Base-by-base conservation (phyloP, 2,888 invertebrate species). In the Eupithecia pulchellata region DNA sequence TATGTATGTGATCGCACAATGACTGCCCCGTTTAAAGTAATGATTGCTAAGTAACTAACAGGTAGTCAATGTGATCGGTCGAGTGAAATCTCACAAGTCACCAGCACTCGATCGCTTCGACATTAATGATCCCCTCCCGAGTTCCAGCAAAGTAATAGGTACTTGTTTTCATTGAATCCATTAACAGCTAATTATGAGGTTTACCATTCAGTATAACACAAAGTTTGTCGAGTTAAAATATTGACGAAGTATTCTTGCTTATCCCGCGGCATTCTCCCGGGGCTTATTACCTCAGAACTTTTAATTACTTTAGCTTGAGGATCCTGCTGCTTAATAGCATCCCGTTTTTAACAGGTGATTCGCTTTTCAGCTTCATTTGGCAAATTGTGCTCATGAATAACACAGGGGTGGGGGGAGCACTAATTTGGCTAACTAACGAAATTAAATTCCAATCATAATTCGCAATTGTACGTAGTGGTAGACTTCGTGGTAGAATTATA, bases 271-370 rank as follows among this genome's bases (percentile, higher is more conserved):
- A 75, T 75, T 71, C 71, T 74, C 73, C 62, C 61, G 69, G 29
- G 72, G 72, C 75, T 74, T 81, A 79, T 81, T 80, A 78, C 77
- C 82, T 80, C 79, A 71, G 74, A 89, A 89, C 82, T 89, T 89
- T 89, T 87, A 89, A 89, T 89, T 86, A 85, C 85, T 84, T 85
- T 84, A 79, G 84, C 84, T 87, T 84, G 82, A 82, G 82, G 84
- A 84, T 85, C 84, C 80, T 82, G 84, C 81, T 81, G 81, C 79
- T 81, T 82, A 83, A 86, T 86, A 80, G 82, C 80, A 81, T 79
- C 82, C 82, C 81, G 82, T 78, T 76, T 75, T 80, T 78, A 78
- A 76, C 79, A 80, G 75, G 69, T 73, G 70, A 73, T 73, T 77
- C 79, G 77, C 79, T 81, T 79, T 82, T 80, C 75, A 68, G 75